These are phyloP conservation scores for Hyla sarda DNA, from an alignment of 2,113 vertebrate genomes.

Conservation along the genomic window DNA sequence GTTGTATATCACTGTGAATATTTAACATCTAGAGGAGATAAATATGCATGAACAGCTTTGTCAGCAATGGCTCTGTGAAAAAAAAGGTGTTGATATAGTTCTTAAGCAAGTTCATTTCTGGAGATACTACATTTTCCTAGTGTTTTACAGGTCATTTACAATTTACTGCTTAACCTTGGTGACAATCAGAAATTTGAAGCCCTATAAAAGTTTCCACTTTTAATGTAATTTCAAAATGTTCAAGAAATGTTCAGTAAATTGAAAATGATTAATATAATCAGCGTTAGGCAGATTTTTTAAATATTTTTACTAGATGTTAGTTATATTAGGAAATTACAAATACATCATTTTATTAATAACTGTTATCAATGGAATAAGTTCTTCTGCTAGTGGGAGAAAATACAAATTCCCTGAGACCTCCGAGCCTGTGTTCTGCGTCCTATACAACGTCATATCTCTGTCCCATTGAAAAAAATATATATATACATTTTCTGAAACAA, in stretches of 20 bases:
- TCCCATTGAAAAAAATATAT: background rate
- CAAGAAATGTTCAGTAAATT: background rate
- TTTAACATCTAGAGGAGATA: conserved; percentile 27
- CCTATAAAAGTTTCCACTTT: too few species aligned
- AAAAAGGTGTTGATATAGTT: conserved; percentile 38
- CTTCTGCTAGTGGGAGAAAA: background rate
- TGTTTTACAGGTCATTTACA: background rate
- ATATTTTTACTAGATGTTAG: too few species aligned
- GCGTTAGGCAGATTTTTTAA: too few species aligned
- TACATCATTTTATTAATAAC: background rate
- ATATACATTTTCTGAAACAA: background rate
- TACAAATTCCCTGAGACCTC: background rate
- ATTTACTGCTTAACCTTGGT: background rate
- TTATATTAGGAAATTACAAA: background rate
- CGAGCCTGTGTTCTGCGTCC: background rate
- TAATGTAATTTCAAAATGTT: too few species aligned
- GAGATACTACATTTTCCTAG: conserved; percentile 5
- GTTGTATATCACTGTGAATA: conserved; percentile 39
- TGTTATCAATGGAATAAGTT: background rate
- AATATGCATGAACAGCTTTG: conserved; percentile 36
- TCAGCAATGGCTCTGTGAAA: conserved; percentile 27
- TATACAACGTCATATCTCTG: background rate
- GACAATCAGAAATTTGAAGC: background rate
- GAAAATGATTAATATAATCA: background rate
- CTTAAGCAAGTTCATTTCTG: background rate